A percentile compares a stretch with the other conserved stretches of the same genome.
These are phyloP conservation scores for Maccullochella peelii DNA, from an alignment of 2,113 vertebrate species.

Conservation along the genomic window DNA sequence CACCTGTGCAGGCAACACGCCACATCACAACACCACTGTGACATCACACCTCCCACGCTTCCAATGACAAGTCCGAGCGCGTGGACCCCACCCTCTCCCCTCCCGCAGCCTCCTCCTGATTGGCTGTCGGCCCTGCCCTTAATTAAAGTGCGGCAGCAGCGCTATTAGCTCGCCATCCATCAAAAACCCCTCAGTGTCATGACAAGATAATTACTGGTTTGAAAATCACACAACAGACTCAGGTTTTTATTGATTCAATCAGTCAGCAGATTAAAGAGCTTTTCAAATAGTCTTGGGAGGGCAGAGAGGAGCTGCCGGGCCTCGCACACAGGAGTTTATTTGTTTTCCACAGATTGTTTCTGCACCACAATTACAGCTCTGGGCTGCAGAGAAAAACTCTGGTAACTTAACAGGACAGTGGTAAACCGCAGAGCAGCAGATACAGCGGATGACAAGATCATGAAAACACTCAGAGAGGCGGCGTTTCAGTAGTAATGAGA, in stretches of 20 bases:
- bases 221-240: conserved; percentile 16
- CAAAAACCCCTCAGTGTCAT: neutral
- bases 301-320: conserved; percentile 10
- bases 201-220: conserved; percentile 61
- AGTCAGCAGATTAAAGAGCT: conserved; percentile 54
- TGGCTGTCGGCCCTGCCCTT: conserved; percentile 27
- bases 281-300: conserved; percentile 5
- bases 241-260: conserved; percentile 47
- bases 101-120: conserved; percentile 15
- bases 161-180: conserved; percentile 45
- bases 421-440: conserved; percentile 50
- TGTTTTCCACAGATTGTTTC: conserved; percentile 66
- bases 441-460: conserved; percentile 19
- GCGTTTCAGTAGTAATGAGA: neutral
- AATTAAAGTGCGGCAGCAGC: conserved; percentile 41
- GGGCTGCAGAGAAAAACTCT: conserved; percentile 32
- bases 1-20: conserved; percentile 38
- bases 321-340: conserved; percentile 26
- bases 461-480: conserved; percentile 35
- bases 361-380: conserved; percentile 46
- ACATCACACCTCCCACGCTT: conserved; percentile 48
- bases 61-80: conserved; percentile 25
- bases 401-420: conserved; percentile 38
- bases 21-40: neutral
- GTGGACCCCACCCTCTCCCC: too few relatives aligned